phyloP scores from a whole-genome alignment of 2,888 invertebrate species.

The Volucella bombylans region DNA sequence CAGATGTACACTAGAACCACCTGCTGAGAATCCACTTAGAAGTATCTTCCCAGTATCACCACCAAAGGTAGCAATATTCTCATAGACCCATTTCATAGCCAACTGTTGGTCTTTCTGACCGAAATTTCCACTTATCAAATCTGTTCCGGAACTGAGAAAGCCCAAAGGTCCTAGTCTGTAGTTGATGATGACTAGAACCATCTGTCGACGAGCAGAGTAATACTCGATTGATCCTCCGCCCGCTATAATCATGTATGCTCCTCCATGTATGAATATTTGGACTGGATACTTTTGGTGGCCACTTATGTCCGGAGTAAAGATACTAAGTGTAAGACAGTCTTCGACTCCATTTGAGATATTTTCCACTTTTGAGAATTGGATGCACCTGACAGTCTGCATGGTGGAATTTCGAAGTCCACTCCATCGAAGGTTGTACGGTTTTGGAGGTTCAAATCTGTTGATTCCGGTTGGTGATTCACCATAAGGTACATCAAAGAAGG shows the following conservation, averaged over 20 bases:
- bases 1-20: slow-evolving; percentile 89
- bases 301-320: not conserved
- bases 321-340: slow-evolving; percentile 20
- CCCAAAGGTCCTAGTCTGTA: slow-evolving; percentile 89
- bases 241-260: slow-evolving; percentile 64
- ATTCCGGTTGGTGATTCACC: slow-evolving; percentile 2
- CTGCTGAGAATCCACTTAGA: slow-evolving; percentile 88
- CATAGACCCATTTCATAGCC: slow-evolving; percentile 87
- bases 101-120: slow-evolving; percentile 89
- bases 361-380: not conserved
- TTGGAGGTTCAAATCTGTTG: slow-evolving; percentile 9
- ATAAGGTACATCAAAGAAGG: slow-evolving; percentile 15
- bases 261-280: slow-evolving; percentile 4
- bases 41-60: slow-evolving; percentile 88
- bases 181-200: slow-evolving; percentile 87
- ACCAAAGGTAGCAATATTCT: slow-evolving; percentile 87
- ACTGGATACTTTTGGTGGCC: not conserved
- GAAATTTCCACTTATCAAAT: slow-evolving; percentile 87
- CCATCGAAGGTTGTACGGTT: slow-evolving; percentile 7
- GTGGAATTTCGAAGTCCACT: slow-evolving; percentile 11
- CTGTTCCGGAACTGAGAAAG: slow-evolving; percentile 89
- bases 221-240: slow-evolving; percentile 83
- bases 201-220: slow-evolving; percentile 84
- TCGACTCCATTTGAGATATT: not conserved
- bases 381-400: not conserved